Evolutionary conservation across 1,140 invertebrate species (phyloP), one percentile per base, ranked within the genome.

Genomic region (Himalopsyche phryganea): DNA sequence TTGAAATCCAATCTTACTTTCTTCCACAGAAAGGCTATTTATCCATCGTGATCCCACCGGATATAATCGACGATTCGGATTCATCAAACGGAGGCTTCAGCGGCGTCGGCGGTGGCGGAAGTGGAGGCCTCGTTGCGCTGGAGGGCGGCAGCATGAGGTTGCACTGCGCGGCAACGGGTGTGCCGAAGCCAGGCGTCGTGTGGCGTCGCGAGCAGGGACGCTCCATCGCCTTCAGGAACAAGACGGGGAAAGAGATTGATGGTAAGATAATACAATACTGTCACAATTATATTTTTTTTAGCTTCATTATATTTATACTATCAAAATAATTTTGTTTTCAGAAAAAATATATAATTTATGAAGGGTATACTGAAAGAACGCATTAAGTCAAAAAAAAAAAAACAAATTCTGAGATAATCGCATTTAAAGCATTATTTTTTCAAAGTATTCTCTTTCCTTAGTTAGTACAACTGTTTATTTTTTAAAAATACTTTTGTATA

Each of bases 21-120:
- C 18, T 35, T 10, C 38, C 41, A 5, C 74, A 92, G 90, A 89
- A 88, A 79, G 90, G 89, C 48, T 84, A 85, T 66, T 80, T 93
- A 70, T 83, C 87, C 54, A 90, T 94, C 56, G 85, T 91, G 58
- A 89, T 92, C 63, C 89, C 90, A 13, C 89, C 90, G 23, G 89
- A 92, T 68, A 92, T 92, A 65, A 76, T 90, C 51, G 83, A 86
- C 67, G 85, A 89, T 44, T 67, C 71, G 79, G 81, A 63, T 75
- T 76, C n/a, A 13, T 10, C 28, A 67, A 69, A 1, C 66, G 72
- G 20, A 66, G 68, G 35, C 35, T 50, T 32, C 36, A 53, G 23
- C n/a, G 9, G 23, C 9, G 23, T 3, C 9, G 23, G 23, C 23
- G 23, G 4, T 5, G 23, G 23, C 23, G 23, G 23, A 13, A 74